Base-by-base conservation (phyloP, 2,113 vertebrate species). In the Sylvia atricapilla region DNA sequence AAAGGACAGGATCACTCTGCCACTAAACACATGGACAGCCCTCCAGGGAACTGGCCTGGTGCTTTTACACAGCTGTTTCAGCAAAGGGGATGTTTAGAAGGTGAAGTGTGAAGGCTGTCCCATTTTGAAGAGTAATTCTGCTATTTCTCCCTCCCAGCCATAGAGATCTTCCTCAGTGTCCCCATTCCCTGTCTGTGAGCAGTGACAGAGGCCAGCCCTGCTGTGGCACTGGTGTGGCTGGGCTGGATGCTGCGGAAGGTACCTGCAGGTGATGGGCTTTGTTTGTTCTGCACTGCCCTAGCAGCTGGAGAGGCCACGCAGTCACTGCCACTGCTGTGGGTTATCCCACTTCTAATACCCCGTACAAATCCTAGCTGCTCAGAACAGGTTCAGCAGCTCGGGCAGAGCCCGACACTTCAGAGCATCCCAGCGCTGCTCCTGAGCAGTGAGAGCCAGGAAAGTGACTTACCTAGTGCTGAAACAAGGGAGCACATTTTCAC, bases 101-200 rank as follows among this genome's bases (percentile, higher is more conserved):
- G 9, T n/a, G 27, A 76, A 49, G 35, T 21, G 9, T 6, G 30
- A 50, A 55, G 50, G 8, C 44, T 41, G 13, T n/a, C 44, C 44
- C 0, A 0, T 25, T 63, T 10, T 7, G 16, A 0, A 37, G 8
- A 41, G 5, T 11, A 39, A 30, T 20, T 19, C 39, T 25, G 0
- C 25, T 25, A 2, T 9, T 50, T 10, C 28, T 46, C 31, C 24
- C 56, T 27, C 8, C 13, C 50, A 69, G 53, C 10, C 28, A 10
- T 1, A 31, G 46, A 8, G 28, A 24, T 12, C 28, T 46, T 21
- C n/a, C 28, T 44, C 13, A 19, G 27, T 6, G 33, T 10, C 31
- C 6, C 22, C 10, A 10, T 10, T 17, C 8, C 9, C 41, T 59
- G 7, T 52, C 49, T 21, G 2, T 31, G 23, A 11, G 15, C 66